phyloP scores from a whole-genome alignment of 2,888 invertebrate species.

The Tipula helvola region DNA sequence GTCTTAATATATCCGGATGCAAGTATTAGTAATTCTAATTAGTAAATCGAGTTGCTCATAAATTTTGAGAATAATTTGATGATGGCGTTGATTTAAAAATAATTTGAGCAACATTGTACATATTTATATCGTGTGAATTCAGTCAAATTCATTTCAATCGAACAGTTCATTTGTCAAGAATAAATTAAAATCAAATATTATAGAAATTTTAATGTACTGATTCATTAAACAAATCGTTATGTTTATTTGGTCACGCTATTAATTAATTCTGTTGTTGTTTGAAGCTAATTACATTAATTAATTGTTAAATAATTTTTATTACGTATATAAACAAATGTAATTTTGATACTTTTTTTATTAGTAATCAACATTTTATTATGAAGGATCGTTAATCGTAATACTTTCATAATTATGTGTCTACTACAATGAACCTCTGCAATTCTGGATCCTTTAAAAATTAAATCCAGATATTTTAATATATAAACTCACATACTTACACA shows the following conservation, averaged over 20 bases:
- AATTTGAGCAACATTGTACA: neutral
- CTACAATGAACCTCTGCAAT: neutral
- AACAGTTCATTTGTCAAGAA: neutral
- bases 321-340: too few species aligned
- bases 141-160: neutral
- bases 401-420: too few species aligned
- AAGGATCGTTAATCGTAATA: too few species aligned
- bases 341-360: too few species aligned
- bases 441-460: too few species aligned
- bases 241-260: neutral
- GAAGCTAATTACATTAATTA: neutral
- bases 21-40: too few species aligned
- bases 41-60: too few species aligned
- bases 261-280: neutral
- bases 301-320: neutral
- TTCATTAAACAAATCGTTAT: neutral
- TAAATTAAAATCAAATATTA: neutral
- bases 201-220: neutral
- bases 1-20: too few species aligned
- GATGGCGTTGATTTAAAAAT: neutral
- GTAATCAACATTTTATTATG: too few species aligned
- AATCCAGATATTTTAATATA: too few species aligned
- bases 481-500: neutral
- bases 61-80: too few species aligned
- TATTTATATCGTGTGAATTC: neutral